These are phyloP conservation scores for Ptilodon capucinus DNA, from an alignment of 2,888 invertebrate genomes.

Conservation along the genomic window DNA sequence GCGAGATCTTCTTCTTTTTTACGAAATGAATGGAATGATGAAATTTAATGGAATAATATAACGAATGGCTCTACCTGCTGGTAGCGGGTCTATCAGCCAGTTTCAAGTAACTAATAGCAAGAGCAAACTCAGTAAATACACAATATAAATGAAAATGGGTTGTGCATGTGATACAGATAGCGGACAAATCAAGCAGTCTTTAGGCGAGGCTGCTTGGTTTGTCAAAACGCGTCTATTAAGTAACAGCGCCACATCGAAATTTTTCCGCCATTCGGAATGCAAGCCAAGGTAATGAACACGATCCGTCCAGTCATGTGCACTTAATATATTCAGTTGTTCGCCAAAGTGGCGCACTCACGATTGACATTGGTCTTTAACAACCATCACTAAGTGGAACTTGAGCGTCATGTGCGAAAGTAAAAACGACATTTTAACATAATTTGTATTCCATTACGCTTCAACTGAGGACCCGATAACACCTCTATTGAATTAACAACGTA, in stretches of 20 bases:
- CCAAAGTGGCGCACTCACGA: conserved; percentile 29
- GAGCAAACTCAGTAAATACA: too few relatives aligned
- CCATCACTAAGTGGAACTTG: conserved; percentile 27
- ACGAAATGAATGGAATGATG: too few relatives aligned
- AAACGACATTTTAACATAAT: conserved; percentile 19
- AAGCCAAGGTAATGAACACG: conserved; percentile 40
- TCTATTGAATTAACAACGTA: conserved; percentile 10
- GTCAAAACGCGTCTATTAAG: too few relatives aligned
- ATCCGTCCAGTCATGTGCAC: conserved; percentile 39
- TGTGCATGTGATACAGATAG: too few relatives aligned
- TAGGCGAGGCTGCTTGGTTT: too few relatives aligned
- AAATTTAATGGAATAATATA: too few relatives aligned
- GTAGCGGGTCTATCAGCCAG: too few relatives aligned
- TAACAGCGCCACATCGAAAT: conserved; percentile 8
- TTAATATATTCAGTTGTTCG: conserved; percentile 44
- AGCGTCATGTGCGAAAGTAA: conserved; percentile 31
- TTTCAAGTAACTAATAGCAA: too few relatives aligned
- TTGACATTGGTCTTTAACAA: conserved; percentile 16
- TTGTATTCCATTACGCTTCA: conserved; percentile 18
- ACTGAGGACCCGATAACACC: conserved; percentile 2
- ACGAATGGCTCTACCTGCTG: too few relatives aligned
- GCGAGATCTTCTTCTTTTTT: too few relatives aligned
- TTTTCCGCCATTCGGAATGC: conserved; percentile 18
- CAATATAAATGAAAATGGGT: too few relatives aligned
- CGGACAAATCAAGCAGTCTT: too few relatives aligned